Base-by-base conservation (phyloP, 2,888 invertebrate species). In the Cylindroiulus punctatus region DNA sequence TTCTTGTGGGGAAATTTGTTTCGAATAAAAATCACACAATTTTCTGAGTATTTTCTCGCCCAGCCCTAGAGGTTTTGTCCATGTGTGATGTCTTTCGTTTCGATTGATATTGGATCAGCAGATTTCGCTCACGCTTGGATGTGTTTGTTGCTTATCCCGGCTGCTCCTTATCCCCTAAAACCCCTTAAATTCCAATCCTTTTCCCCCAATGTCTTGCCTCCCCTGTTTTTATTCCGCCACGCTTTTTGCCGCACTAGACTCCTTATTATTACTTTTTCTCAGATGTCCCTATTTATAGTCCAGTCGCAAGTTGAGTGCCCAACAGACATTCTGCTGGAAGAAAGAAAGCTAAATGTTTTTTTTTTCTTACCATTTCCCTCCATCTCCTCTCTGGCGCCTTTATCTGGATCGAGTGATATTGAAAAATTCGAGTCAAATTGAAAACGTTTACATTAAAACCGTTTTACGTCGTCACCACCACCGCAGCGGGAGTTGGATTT, bases 181-280 rank as follows among this genome's bases (percentile, higher is more conserved):
- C n/a, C n/a, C n/a, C 47, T 47, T 47, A 47, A 47, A 47, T 47
- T 47, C 47, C 47, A 3, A 47, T 47, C 47, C 47, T 47, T 47
- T 47, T 47, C 47, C 47, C 12, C 47, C 47, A 3, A 47, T 47
- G n/a, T n/a, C n/a, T n/a, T n/a, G n/a, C n/a, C 4, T 47, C 47
- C 47, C 47, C 47, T 47, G 47, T 47, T 47, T 47, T 47, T 47
- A 47, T 47, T 47, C 12, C 47, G 12, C 47, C 1, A 12, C 47
- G 17, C 47, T n/a, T n/a, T n/a, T n/a, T n/a, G n/a, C n/a, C n/a
- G n/a, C n/a, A n/a, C n/a, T n/a, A 47, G 17, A 47, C 47, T 47
- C 47, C 47, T 47, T 47, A 47, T 47, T 47, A 47, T 47, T 47
- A 47, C 47, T 47, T 47, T 47, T 47, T 47, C 47, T 47, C 47